Percentiles rank a stretch among this genome's conserved stretches.
Conservation (phyloP, 2,113 vertebrate genomes). For the Gasterosteus nipponicus region DNA sequence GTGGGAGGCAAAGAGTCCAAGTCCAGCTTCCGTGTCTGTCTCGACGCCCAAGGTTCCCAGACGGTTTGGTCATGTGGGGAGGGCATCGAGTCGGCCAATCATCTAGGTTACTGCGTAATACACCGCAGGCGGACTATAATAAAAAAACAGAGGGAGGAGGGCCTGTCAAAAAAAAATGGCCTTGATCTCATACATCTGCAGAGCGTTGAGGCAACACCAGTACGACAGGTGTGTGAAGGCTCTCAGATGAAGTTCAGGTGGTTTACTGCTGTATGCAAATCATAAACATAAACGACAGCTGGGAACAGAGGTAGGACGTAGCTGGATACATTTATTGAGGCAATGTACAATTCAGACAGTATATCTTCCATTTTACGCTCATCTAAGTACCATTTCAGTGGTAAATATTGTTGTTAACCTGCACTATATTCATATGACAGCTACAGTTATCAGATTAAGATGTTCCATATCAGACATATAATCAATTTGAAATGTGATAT, state of each 20-base stretch:
- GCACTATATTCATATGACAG: background rate
- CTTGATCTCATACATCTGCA: constrained; percentile 63
- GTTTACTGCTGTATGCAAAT: constrained; percentile 18
- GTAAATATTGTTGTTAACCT: background rate
- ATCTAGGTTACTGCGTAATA: constrained; percentile 46
- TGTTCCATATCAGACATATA: background rate
- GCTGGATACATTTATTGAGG: background rate
- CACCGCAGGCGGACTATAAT: constrained; percentile 51
- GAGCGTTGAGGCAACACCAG: constrained; percentile 37
- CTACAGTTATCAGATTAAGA: background rate
- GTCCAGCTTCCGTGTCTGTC: constrained; percentile 64
- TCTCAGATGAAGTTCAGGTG: constrained; percentile 19
- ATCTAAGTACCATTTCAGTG: background rate
- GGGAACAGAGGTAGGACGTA: background rate
- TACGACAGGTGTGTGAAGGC: constrained; percentile 54
- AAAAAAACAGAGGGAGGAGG: constrained; percentile 55
- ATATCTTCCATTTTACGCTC: background rate
- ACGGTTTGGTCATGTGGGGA: constrained; percentile 44
- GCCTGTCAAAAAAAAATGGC: constrained; percentile 54
- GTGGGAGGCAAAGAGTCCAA: constrained; percentile 39
- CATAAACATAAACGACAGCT: background rate
- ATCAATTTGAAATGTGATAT: background rate
- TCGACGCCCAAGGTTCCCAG: constrained; percentile 50
- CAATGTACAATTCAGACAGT: background rate
- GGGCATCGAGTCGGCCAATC: constrained; percentile 43